phyloP scores from a whole-genome alignment of 2,888 invertebrate genomes.

The Eilema caniola region DNA sequence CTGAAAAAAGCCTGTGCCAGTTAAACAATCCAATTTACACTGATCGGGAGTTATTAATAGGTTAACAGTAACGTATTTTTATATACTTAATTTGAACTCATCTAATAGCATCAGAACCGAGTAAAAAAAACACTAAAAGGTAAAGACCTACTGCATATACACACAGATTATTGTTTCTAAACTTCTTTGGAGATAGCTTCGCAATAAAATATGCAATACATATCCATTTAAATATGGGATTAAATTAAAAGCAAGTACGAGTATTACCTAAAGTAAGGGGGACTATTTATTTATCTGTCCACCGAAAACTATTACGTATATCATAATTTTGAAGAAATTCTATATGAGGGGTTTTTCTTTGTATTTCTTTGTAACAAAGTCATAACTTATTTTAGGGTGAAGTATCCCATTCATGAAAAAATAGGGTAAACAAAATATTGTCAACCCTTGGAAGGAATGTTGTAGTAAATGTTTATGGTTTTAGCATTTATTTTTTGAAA shows the following conservation, averaged over 20 bases:
- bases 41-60: too few species aligned
- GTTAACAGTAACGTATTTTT: too few species aligned
- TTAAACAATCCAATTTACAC: too few species aligned
- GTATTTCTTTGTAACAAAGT: slow-evolving; percentile 31
- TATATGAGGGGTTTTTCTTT: slow-evolving; percentile 33
- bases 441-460: slow-evolving; percentile 18
- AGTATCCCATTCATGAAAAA: slow-evolving; percentile 21
- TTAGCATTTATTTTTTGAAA: slow-evolving; percentile 35
- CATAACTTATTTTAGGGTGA: slow-evolving; percentile 34
- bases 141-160: too few species aligned
- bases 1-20: too few species aligned
- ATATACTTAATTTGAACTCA: too few species aligned
- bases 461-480: slow-evolving; percentile 21
- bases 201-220: too few species aligned
- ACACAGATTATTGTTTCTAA: too few species aligned
- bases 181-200: too few species aligned
- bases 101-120: too few species aligned
- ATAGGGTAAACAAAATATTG: slow-evolving; percentile 32
- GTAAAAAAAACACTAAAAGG: too few species aligned
- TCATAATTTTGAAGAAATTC: slow-evolving; percentile 23
- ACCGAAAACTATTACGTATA: background rate
- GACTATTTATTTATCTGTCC: background rate
- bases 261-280: background rate
- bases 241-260: background rate
- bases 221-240: background rate